Evolutionary conservation across 2,888 invertebrate species (phyloP).

Genomic region (Sericinus montela): DNA sequence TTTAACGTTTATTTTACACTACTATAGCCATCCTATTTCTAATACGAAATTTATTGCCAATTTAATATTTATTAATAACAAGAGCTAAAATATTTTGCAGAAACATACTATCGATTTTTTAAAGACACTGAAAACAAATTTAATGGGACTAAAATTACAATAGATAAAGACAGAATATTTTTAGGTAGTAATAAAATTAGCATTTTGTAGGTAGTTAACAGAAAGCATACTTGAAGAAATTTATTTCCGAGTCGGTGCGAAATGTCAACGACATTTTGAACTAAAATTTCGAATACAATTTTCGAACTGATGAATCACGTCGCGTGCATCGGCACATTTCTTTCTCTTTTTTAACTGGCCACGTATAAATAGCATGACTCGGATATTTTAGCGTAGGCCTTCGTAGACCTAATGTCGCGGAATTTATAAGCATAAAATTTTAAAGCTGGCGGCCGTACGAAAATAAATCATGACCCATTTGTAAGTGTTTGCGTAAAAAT

Average conservation of each 20-base stretch:
- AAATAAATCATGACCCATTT: constrained; percentile 66
- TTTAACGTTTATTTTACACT: too few species aligned
- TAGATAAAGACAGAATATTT: too few species aligned
- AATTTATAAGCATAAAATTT: constrained; percentile 35
- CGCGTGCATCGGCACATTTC: constrained; percentile 56
- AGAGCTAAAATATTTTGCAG: too few species aligned
- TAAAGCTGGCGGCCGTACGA: constrained; percentile 38
- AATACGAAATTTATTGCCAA: too few species aligned
- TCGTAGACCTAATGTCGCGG: constrained; percentile 49
- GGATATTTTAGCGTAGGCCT: constrained; percentile 41
- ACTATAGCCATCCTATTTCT: too few species aligned
- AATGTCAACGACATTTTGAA: constrained; percentile 67
- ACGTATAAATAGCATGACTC: constrained; percentile 40
- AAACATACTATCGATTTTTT: too few species aligned
- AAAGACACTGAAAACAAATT: too few species aligned
- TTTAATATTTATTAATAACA: too few species aligned
- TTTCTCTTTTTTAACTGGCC: constrained; percentile 55
- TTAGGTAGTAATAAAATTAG: too few species aligned
- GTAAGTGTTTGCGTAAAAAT: constrained; percentile 54
- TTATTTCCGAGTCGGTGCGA: constrained; percentile 42
- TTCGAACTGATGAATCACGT: constrained; percentile 64
- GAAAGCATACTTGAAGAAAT: not conserved
- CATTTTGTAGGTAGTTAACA: too few species aligned
- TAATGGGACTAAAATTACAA: too few species aligned
- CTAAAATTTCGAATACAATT: constrained; percentile 57